phyloP scores from a whole-genome alignment of 53 echinoderm and acorn worm genomes.

The Temnopleurus reevesii region DNA sequence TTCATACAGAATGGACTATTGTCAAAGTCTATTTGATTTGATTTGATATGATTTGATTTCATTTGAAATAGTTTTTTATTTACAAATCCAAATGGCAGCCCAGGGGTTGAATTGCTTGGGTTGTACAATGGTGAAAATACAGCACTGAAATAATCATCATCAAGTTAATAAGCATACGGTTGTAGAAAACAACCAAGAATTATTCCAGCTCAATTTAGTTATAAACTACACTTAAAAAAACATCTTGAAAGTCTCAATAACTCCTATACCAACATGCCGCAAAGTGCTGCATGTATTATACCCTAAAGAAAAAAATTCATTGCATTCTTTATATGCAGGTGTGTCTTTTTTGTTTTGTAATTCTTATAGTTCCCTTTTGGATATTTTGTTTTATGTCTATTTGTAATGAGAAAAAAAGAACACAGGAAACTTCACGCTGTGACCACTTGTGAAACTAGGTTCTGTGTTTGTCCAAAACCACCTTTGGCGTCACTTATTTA shows the following conservation, averaged over 20 bases:
- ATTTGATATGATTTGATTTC: too few relatives aligned
- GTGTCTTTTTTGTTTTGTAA: not conserved
- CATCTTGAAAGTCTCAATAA: not conserved
- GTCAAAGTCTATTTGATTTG: too few relatives aligned
- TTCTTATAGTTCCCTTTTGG: not conserved
- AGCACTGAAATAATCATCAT: too few relatives aligned
- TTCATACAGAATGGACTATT: too few relatives aligned
- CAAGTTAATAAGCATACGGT: too few relatives aligned
- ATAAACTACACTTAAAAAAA: too few relatives aligned
- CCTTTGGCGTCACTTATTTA: not conserved
- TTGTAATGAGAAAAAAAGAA: not conserved
- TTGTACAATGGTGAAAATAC: too few relatives aligned
- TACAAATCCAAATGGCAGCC: too few relatives aligned
- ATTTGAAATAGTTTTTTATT: too few relatives aligned
- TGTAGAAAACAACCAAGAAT: too few relatives aligned
- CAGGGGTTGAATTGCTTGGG: too few relatives aligned
- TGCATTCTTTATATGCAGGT: not conserved
- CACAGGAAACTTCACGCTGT: slow-evolving; percentile 18
- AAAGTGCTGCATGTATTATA: not conserved
- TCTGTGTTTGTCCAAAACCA: slow-evolving; percentile 13
- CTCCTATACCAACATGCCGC: not conserved
- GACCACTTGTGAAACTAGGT: slow-evolving; percentile 12
- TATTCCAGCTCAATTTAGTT: too few relatives aligned
- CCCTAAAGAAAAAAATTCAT: slow-evolving; percentile 14
- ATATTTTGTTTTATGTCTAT: not conserved